Evolutionary conservation across 2,113 vertebrate species (phyloP).

Genomic region (Orthonyx spaldingii): DNA sequence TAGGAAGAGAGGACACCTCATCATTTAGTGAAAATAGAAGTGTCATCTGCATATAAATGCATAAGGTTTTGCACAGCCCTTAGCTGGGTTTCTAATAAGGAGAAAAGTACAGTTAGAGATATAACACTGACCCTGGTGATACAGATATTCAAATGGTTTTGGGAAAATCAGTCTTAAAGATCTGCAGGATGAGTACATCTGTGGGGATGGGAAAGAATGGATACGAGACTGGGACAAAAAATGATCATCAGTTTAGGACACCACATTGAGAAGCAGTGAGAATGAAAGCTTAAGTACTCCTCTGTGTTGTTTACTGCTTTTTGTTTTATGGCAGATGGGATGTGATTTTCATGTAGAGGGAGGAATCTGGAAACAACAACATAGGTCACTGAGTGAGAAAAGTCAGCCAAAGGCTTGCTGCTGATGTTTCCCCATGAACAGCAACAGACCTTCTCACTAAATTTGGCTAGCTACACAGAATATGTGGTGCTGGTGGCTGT

Average conservation of each 20-base stretch:
- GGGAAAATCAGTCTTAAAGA: not conserved
- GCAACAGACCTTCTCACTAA: not conserved
- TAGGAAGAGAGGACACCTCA: slow-evolving; percentile 1
- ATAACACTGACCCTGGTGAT: not conserved
- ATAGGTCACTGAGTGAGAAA: fast-evolving
- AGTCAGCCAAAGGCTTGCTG: not conserved
- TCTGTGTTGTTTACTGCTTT: not conserved
- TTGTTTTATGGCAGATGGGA: not conserved
- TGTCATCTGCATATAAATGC: slow-evolving; percentile 32
- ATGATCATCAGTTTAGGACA: not conserved
- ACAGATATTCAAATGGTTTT: not conserved
- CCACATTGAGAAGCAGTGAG: not conserved
- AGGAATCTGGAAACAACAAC: not conserved
- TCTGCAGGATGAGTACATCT: not conserved
- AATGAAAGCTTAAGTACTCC: not conserved
- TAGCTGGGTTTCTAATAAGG: not conserved
- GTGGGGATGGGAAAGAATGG: not conserved
- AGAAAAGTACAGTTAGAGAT: not conserved
- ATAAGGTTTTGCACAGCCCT: not conserved
- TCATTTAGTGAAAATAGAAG: slow-evolving; percentile 38
- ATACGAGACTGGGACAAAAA: not conserved
- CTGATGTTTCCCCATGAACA: not conserved
- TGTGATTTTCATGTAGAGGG: not conserved
- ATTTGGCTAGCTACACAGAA: not conserved
- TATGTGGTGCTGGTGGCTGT: not conserved